Evolutionary conservation across 2,797 vertebrate genomes (phyloP).

Genomic region (Phataginus tricuspis): DNA sequence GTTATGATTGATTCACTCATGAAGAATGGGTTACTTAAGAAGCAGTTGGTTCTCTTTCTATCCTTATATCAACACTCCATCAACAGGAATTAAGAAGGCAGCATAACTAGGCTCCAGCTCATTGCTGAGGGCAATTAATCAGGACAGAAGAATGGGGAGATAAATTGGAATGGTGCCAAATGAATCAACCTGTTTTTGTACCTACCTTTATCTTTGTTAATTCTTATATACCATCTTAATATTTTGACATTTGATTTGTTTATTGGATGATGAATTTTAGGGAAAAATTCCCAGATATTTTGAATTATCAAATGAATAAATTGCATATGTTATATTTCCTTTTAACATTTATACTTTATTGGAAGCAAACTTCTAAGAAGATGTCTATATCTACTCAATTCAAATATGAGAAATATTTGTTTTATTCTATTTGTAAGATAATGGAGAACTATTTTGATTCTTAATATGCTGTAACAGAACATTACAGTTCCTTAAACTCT

Average conservation of each 20-base stretch:
- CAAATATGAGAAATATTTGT: neutral
- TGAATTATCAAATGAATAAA: constrained; percentile 49
- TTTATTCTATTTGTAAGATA: constrained; percentile 20
- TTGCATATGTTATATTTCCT: neutral
- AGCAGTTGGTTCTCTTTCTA: constrained; percentile 48
- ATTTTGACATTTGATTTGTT: constrained; percentile 35
- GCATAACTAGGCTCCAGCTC: constrained; percentile 28
- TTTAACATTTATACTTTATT: neutral
- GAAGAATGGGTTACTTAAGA: constrained; percentile 63
- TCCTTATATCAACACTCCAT: constrained; percentile 54
- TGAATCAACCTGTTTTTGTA: constrained; percentile 22
- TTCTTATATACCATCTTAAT: constrained; percentile 30
- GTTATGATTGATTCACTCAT: constrained; percentile 72
- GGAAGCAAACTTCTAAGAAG: neutral
- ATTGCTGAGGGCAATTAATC: constrained; percentile 67
- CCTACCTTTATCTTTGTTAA: constrained; percentile 35
- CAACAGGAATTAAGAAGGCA: constrained; percentile 68
- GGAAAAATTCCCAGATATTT: neutral
- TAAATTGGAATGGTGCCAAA: constrained; percentile 31
- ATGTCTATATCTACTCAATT: neutral
- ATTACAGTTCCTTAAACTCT: constrained; percentile 21
- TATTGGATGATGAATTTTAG: neutral
- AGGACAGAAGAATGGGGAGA: constrained; percentile 45
- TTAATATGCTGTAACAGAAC: neutral
- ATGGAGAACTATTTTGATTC: neutral